phyloP scores from a whole-genome alignment of 1,140 invertebrate genomes.

The Brachionus plicatilis region DNA sequence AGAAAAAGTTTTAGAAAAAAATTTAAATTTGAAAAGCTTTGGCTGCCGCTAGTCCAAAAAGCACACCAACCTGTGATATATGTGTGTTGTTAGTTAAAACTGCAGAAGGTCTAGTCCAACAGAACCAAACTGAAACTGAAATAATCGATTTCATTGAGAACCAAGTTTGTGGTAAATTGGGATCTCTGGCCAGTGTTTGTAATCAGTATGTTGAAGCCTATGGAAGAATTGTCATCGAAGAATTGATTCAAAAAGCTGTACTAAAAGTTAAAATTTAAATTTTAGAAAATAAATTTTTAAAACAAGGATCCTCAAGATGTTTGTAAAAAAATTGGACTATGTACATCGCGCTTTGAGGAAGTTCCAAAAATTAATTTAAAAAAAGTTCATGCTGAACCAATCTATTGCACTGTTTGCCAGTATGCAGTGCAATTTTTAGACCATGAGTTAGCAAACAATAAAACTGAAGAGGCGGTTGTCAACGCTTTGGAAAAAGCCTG shows the following conservation, averaged over 20 bases:
- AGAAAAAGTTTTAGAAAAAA: not conserved
- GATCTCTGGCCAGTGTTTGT: not conserved
- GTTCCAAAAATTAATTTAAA: not conserved
- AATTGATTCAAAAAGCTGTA: constrained; percentile 21
- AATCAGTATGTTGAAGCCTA: constrained; percentile 25
- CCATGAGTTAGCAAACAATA: constrained; percentile 16
- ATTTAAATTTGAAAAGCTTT: not conserved
- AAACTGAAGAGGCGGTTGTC: constrained; percentile 15
- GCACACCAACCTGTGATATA: not conserved
- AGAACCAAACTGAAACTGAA: constrained; percentile 24
- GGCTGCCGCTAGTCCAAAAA: not conserved
- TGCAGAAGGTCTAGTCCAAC: not conserved
- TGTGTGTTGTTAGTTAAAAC: not conserved
- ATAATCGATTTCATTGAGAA: not conserved
- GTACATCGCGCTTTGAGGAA: not conserved
- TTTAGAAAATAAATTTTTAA: not conserved
- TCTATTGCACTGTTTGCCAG: constrained; percentile 33
- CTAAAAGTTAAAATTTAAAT: not conserved
- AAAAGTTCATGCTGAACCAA: not conserved
- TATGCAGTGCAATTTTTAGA: constrained; percentile 39
- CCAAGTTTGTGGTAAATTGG: constrained; percentile 29
- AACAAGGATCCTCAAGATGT: not conserved
- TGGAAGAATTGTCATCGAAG: not conserved
- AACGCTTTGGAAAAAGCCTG: constrained; percentile 36
- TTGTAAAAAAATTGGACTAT: constrained; percentile 9